Conservation (phyloP, 1,140 invertebrate species). For the Homalodisca vitripennis region DNA sequence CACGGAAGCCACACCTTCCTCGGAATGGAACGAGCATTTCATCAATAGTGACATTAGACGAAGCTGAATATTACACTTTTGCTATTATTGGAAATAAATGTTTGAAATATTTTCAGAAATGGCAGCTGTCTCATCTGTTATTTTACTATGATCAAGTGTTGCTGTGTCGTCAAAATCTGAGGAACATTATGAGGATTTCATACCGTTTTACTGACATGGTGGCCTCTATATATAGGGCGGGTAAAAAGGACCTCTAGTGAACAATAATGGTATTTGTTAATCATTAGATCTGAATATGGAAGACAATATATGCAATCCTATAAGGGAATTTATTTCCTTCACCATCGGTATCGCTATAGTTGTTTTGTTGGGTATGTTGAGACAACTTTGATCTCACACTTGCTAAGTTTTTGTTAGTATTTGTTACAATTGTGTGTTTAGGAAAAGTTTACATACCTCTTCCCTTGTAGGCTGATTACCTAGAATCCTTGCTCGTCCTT, state of each 20-base stretch:
- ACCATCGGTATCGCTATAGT: background rate
- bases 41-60: background rate
- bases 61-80: background rate
- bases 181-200: background rate
- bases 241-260: background rate
- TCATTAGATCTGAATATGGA: background rate
- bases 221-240: background rate
- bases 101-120: background rate
- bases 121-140: background rate
- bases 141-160: background rate
- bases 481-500: background rate
- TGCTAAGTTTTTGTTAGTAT: background rate
- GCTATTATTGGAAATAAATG: background rate
- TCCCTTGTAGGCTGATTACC: background rate
- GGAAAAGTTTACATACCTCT: background rate
- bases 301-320: background rate
- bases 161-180: background rate
- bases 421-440: background rate
- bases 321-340: background rate
- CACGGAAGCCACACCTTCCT: background rate
- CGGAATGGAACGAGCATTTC: slow-evolving; percentile 1
- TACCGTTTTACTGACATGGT: background rate
- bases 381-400: background rate
- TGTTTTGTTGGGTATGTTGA: background rate
- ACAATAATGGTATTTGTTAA: background rate